A percentile compares a stretch with the other conserved stretches of the same genome.
These are phyloP conservation scores for Corapipo altera DNA, from an alignment of 2,113 vertebrate genomes.

Conservation along the genomic window DNA sequence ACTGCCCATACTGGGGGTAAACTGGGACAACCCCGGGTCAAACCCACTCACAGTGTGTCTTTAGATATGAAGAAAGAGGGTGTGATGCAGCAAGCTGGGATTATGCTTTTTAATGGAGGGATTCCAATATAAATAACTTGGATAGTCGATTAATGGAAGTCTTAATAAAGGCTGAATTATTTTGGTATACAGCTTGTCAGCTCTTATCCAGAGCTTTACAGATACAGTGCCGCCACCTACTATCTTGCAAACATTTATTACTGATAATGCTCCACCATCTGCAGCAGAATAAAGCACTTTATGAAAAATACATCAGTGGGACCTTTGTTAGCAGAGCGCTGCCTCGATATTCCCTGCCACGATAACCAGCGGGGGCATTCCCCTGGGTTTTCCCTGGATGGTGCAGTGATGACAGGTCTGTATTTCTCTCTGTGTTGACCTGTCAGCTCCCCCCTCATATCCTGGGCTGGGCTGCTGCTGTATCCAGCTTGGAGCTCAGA, in stretches of 20 bases:
- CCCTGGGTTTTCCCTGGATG: not conserved
- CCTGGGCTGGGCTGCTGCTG: not conserved
- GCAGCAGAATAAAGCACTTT: not conserved
- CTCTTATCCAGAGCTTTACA: not conserved
- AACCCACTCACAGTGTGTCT: not conserved
- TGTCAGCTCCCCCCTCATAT: not conserved
- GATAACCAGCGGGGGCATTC: not conserved
- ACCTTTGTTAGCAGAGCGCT: not conserved
- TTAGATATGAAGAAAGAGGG: not conserved
- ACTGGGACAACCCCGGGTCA: not conserved
- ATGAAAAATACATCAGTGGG: not conserved
- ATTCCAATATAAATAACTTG: not conserved
- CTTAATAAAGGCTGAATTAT: not conserved
- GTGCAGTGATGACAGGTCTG: not conserved
- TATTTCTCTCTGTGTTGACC: not conserved
- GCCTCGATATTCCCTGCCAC: not conserved
- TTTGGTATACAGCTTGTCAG: accelerated
- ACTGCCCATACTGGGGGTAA: not conserved
- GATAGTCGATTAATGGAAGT: not conserved
- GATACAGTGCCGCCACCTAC: not conserved
- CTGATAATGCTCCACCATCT: not conserved
- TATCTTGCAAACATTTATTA: not conserved
- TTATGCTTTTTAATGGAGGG: not conserved
- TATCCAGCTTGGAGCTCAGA: not conserved
- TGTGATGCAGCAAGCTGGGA: not conserved